Evolutionary conservation across 2,797 vertebrate genomes (phyloP).

Genomic region (Dendrocincla tyrannina): DNA sequence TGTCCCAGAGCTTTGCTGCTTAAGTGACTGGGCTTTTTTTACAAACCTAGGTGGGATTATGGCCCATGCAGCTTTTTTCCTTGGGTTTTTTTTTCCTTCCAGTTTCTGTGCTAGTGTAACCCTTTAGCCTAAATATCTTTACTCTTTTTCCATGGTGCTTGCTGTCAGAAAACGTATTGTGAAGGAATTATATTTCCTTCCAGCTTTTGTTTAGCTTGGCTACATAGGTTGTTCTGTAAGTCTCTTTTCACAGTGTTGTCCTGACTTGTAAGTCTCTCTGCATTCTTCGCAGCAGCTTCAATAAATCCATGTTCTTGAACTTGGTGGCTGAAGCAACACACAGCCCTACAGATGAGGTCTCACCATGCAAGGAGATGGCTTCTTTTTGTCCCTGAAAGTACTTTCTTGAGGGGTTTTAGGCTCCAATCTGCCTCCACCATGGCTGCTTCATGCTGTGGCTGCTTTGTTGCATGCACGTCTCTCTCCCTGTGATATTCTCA

Average conservation of each 20-base stretch:
- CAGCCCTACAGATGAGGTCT: not conserved
- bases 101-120: not conserved
- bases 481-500: not conserved
- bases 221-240: not conserved
- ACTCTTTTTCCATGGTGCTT: not conserved
- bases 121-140: not conserved
- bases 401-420: not conserved
- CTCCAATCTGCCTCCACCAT: not conserved
- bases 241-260: not conserved
- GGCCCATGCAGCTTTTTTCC: not conserved
- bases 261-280: not conserved
- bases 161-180: not conserved
- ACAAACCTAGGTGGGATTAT: not conserved
- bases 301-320: not conserved
- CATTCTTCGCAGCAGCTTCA: not conserved
- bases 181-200: slow-evolving; percentile 23
- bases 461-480: not conserved
- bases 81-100: not conserved
- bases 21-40: not conserved
- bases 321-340: not conserved
- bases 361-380: not conserved
- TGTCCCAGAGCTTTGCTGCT: not conserved
- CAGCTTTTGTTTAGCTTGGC: slow-evolving; percentile 1
- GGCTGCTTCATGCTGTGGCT: not conserved
- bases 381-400: not conserved